phyloP scores from a whole-genome alignment of 2,797 vertebrate genomes.

The Toxotes lorentzi region DNA sequence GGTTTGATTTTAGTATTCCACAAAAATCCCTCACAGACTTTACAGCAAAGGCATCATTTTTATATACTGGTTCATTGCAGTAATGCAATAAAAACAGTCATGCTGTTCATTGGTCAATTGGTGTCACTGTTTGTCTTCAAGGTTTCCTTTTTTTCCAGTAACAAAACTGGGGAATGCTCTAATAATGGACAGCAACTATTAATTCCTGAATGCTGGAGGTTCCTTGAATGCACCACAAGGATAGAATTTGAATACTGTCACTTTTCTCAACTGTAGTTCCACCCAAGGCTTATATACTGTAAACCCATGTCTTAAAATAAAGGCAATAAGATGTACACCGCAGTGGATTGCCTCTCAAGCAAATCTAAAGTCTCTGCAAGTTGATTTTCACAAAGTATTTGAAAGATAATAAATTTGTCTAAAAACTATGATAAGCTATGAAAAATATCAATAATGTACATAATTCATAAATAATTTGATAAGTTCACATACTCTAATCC shows the following conservation, averaged over 20 bases:
- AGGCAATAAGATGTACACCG: not conserved
- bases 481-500: not conserved
- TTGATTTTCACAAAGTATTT: not conserved
- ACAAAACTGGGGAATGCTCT: not conserved
- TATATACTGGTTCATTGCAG: not conserved
- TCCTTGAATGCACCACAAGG: not conserved
- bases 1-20: slow-evolving; percentile 1
- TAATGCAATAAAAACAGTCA: not conserved
- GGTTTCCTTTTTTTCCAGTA: not conserved
- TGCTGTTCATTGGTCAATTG: not conserved
- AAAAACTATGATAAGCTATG: not conserved
- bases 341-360: not conserved
- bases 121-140: slow-evolving; percentile 10
- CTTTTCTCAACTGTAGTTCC: not conserved
- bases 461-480: not conserved
- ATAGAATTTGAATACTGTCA: not conserved
- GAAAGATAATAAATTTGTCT: not conserved
- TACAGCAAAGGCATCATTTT: not conserved
- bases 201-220: not conserved
- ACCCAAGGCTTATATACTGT: not conserved
- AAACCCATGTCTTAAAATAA: not conserved
- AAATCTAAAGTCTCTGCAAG: not conserved
- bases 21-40: not conserved
- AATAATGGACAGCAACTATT: not conserved
- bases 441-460: not conserved